Evolutionary conservation across 1,140 invertebrate species (phyloP).

Genomic region (Laupala kohalensis): DNA sequence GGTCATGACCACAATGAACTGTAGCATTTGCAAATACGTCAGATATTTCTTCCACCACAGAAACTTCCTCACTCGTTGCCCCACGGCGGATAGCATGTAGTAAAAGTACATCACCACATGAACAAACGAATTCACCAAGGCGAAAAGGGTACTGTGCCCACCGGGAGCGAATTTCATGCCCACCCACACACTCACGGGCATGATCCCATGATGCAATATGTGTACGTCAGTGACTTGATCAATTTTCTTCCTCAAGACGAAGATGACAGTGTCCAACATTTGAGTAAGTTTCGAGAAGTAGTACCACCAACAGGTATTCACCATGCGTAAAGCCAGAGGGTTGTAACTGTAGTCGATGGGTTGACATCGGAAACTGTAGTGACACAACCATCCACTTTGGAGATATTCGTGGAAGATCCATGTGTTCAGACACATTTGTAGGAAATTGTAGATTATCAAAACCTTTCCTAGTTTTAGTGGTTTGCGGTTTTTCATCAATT

Average conservation of each 20-base stretch:
- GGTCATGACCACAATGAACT: background rate
- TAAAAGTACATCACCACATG: constrained; percentile 88
- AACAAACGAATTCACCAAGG: constrained; percentile 74
- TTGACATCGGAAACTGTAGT: background rate
- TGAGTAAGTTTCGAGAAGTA: background rate
- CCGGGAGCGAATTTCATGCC: constrained; percentile 29
- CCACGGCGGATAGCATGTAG: constrained; percentile 74
- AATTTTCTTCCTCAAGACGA: background rate
- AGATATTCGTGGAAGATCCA: constrained; percentile 60
- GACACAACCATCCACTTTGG: constrained; percentile 31
- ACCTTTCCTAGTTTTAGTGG: constrained; percentile 65
- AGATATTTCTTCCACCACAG: constrained; percentile 93
- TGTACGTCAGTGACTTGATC: background rate
- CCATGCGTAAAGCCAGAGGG: background rate
- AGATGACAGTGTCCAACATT: background rate
- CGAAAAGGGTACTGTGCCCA: constrained; percentile 66
- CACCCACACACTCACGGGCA: background rate
- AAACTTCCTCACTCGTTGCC: constrained; percentile 69
- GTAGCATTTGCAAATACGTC: constrained; percentile 71
- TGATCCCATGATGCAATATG: background rate
- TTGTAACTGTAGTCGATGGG: background rate
- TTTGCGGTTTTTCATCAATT: constrained; percentile 74
- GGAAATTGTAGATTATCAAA: constrained; percentile 71
- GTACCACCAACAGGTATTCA: background rate
- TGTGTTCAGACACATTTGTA: constrained; percentile 68